These are phyloP conservation scores for Zhengitettix transpicula DNA, from an alignment of 2,888 invertebrate genomes.

Conservation along the genomic window DNA sequence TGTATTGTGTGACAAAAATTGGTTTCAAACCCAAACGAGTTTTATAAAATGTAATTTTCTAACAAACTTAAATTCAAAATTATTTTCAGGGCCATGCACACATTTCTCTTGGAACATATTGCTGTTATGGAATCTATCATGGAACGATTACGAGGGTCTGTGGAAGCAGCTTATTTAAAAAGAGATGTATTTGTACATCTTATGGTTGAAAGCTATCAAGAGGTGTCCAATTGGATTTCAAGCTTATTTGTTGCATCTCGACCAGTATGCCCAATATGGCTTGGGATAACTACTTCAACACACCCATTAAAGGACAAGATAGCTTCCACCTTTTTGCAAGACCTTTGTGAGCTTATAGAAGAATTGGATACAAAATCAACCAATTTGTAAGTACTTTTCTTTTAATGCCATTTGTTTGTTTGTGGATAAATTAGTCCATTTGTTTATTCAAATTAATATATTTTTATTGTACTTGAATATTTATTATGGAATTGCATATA, in stretches of 20 bases:
- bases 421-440: too few species aligned
- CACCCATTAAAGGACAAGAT: slow-evolving; percentile 1
- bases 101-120: slow-evolving; percentile 65
- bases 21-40: too few species aligned
- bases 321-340: slow-evolving; percentile 12
- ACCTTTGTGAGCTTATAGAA: slow-evolving; percentile 46
- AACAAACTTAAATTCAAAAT: too few species aligned
- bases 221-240: slow-evolving; percentile 34
- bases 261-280: slow-evolving; percentile 47
- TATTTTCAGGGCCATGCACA: slow-evolving; percentile 45
- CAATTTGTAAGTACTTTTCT: slow-evolving; percentile 69
- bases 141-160: slow-evolving; percentile 47
- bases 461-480: too few species aligned
- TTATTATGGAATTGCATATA: too few species aligned
- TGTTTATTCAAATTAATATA: too few species aligned
- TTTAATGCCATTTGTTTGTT: not conserved
- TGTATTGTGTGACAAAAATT: too few species aligned
- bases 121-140: slow-evolving; percentile 55
- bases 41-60: too few species aligned
- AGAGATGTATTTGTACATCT: slow-evolving; percentile 28
- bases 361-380: slow-evolving; percentile 68
- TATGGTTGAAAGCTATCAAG: slow-evolving; percentile 33
- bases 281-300: slow-evolving; percentile 28
- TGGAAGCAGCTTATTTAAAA: slow-evolving; percentile 44
- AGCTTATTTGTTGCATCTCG: slow-evolving; percentile 53